phyloP scores from a whole-genome alignment of 2,797 vertebrate genomes.

The Danionella dracula region DNA sequence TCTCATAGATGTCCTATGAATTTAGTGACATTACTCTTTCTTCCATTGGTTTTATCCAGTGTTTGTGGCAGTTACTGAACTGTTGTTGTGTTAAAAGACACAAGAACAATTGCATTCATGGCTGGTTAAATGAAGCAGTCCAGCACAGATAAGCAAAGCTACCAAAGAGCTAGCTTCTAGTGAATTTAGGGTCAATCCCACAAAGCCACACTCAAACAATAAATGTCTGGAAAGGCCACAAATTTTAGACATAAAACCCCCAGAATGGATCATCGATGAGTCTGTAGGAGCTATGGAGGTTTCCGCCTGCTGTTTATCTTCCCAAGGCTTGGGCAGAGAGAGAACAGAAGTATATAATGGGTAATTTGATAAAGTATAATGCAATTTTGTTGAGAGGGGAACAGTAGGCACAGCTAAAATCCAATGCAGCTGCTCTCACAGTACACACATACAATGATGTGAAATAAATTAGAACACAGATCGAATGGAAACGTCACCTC shows the following conservation, averaged over 20 bases:
- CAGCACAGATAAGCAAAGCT: background rate
- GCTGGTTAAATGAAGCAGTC: background rate
- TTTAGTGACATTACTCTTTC: no score
- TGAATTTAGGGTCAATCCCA: background rate
- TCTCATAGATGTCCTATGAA: no score
- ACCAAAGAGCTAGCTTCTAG: background rate
- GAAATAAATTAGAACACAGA: background rate
- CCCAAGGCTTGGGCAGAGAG: background rate
- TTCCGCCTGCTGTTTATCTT: background rate
- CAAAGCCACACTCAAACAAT: background rate
- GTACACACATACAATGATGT: background rate
- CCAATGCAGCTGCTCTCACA: background rate
- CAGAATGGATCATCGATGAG: background rate
- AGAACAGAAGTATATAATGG: background rate
- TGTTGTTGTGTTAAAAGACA: no score
- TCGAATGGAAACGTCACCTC: conserved; percentile 12
- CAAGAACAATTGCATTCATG: no score
- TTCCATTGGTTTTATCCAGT: no score
- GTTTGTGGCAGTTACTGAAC: no score
- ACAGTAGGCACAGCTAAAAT: background rate
- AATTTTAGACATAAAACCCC: no score
- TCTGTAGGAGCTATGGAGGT: background rate
- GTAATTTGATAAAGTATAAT: background rate
- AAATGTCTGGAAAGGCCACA: no score
- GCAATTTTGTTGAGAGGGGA: background rate